Evolutionary conservation across 2,113 vertebrate species (phyloP), one percentile per base, ranked within the genome.

Genomic region (Esox niger): DNA sequence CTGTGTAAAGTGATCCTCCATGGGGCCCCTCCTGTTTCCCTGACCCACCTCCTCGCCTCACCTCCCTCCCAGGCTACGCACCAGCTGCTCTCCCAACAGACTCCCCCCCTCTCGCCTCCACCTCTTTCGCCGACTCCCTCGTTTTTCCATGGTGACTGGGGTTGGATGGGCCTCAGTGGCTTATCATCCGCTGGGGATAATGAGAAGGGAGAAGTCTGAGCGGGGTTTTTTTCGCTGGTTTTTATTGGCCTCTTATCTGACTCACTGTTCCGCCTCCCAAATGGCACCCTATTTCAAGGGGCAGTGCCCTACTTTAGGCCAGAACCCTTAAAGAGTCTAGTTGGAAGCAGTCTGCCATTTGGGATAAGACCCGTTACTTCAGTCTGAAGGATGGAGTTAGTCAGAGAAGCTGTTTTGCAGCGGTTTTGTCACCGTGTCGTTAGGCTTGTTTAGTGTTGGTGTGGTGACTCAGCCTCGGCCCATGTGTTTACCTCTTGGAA

Each of bases 1-100:
- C 31, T 49, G 67, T 69, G 78, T 83, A 79, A 83, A 74, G 27
- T 56, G 27, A 85, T 76, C 72, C 32, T 58, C 73, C 73, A 67
- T 74, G 54, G 68, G 64, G 49, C 15, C 68, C 29, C 59, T 64
- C 63, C 57, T 58, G n/a, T n/a, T n/a, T n/a, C n/a, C n/a, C n/a
- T 33, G 64, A 27, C 27, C 33, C 21, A 55, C 21, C 54, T 6
- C 31, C 11, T 33, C 38, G 26, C 70, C 67, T 26, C 64, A 43
- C 59, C 64, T 55, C 64, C 67, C 38, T 57, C 30, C 49, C 59
- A 72, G 25, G 67, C 66, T 52, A 66, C 26, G 10, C 64, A 82
- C 70, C 80, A 83, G 80, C 77, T 87, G 82, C 70, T 78, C 27
- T 55, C 27, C 49, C 47, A 32, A 58, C 38, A 11, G 25, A 29